Evolutionary conservation across 2,113 vertebrate species (phyloP), one percentile per base, ranked within the genome.

Genomic region (Lanius collurio): DNA sequence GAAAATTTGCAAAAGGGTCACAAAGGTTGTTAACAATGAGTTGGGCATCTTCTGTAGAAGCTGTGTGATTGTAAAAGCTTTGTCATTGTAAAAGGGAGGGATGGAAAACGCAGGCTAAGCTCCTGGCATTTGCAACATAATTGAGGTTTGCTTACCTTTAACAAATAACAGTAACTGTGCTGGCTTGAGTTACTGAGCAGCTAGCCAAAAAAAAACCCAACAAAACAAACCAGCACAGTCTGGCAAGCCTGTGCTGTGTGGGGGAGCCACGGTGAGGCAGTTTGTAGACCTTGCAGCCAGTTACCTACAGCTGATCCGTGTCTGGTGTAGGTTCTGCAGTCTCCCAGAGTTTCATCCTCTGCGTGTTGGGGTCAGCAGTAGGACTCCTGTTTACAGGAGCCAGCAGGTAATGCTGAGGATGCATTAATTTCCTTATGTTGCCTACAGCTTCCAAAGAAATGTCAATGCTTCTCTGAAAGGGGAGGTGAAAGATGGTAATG

Each of bases 131-230:
- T 20, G 28, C n/a, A 22, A 13, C 13, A 27, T 10, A 31, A 42
- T 13, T 92, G 87, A 64, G 49, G 41, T 77, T 94, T 93, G 84
- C 70, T 95, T 93, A 42, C 87, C 65, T 92, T 62, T 62, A 76
- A 55, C 26, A 84, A 94, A 83, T 30, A 31, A 39, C 91, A 76
- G 44, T 91, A 37, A 30, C 64, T 69, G 24, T 79, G 77, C 73
- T 91, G 73, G 65, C 77, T 83, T 44, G 53, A 4, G 1, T 60
- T 71, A 60, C 4, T 60, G 69, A 71, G 65, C 74, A 75, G 26
- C 44, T 5, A 2, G 65, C 63, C 39, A 81, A 63, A 60, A 33
- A n/a, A 57, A 42, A 13, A 7, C 6, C 22, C 20, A 53, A 7
- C 24, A 22, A 37, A 80, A 14, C 22, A 52, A 41, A n/a, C 31